Conservation (phyloP, 2,888 invertebrate genomes). For the Halictus quadricinctus region DNA sequence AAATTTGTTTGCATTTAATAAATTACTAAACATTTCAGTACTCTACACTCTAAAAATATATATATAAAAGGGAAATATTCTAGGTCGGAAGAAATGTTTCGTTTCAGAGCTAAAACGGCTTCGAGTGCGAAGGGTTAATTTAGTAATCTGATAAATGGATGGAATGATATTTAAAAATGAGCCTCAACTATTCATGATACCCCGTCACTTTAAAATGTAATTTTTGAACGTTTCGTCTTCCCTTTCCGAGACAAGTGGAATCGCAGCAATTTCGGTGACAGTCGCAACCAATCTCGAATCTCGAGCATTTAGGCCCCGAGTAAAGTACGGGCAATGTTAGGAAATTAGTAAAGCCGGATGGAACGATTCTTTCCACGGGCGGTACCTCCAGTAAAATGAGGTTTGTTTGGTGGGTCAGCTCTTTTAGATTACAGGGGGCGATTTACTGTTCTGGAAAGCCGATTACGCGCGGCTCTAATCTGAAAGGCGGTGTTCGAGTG, state of each 20-base stretch:
- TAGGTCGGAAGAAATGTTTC: no score
- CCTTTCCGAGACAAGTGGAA: background rate
- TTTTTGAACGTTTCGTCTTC: no score
- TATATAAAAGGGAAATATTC: no score
- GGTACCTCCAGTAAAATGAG: slow-evolving; percentile 38
- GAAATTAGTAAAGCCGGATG: slow-evolving; percentile 46
- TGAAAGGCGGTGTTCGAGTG: slow-evolving; percentile 4
- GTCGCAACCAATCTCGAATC: slow-evolving; percentile 27
- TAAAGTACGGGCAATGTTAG: slow-evolving; percentile 9
- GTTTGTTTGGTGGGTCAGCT: slow-evolving; percentile 57
- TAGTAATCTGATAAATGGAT: no score
- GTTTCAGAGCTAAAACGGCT: no score
- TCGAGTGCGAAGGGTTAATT: no score
- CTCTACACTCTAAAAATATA: no score
- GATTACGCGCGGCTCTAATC: slow-evolving; percentile 54
- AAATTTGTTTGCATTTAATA: no score
- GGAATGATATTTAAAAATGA: no score
- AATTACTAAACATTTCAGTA: no score
- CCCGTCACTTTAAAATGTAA: no score
- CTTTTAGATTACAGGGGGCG: slow-evolving; percentile 35
- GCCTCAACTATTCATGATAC: no score
- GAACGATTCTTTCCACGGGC: slow-evolving; percentile 10
- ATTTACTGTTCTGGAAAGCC: slow-evolving; percentile 59
- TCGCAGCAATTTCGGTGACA: background rate
- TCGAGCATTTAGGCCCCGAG: slow-evolving; percentile 1